phyloP scores from a whole-genome alignment of 1,140 invertebrate species.

The Trachelipus rathkii region DNA sequence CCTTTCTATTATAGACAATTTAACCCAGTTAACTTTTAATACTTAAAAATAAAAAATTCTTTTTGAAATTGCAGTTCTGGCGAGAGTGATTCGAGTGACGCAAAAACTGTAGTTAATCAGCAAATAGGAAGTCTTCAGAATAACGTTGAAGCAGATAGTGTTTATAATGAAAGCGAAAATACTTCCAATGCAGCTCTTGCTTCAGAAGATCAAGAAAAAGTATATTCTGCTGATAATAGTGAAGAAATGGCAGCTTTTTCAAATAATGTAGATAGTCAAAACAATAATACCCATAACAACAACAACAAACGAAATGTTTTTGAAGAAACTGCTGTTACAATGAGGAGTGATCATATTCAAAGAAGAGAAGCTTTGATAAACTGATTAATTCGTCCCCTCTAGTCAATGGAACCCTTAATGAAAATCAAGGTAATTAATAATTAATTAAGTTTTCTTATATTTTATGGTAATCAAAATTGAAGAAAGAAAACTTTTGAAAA shows the following conservation, averaged over 20 bases:
- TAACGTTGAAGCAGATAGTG: slow-evolving; percentile 19
- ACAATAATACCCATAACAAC: slow-evolving; percentile 33
- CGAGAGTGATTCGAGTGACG: slow-evolving; percentile 44
- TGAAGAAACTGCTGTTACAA: slow-evolving; percentile 20
- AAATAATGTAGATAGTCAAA: slow-evolving; percentile 8
- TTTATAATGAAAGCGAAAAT: neutral
- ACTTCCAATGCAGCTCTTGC: no score
- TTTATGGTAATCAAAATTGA: neutral
- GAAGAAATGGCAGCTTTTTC: neutral
- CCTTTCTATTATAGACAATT: no score
- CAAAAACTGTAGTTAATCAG: slow-evolving; percentile 42
- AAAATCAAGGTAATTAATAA: neutral
- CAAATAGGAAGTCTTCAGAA: slow-evolving; percentile 28
- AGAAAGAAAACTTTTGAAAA: neutral
- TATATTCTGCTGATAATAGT: neutral
- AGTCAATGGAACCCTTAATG: slow-evolving; percentile 27
- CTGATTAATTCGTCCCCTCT: slow-evolving; percentile 26
- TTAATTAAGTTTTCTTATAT: neutral
- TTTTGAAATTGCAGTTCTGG: slow-evolving; percentile 32
- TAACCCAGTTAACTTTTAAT: no score
- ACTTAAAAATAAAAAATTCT: no score
- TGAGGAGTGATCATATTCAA: neutral
- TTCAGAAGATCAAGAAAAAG: no score
- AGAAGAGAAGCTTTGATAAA: neutral
- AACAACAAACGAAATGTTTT: slow-evolving; percentile 26